A percentile compares a stretch with the other conserved stretches of the same genome.
Conservation (phyloP, 2,113 vertebrate species). For the Trachemys scripta region DNA sequence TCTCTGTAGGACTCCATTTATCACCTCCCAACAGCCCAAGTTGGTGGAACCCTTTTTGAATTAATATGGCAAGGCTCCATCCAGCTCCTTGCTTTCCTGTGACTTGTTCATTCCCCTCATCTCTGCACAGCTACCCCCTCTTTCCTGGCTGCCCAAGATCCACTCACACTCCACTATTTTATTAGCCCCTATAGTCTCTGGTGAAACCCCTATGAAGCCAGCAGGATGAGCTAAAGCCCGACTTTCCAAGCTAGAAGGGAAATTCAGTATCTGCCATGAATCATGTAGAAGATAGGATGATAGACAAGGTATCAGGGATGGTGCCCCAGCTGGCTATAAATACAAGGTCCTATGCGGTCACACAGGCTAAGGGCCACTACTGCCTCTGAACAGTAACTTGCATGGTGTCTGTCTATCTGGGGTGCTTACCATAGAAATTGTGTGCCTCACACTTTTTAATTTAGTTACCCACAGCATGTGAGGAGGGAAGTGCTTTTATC, state of each 20-base stretch:
- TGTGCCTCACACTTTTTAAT: neutral
- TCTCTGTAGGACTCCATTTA: neutral
- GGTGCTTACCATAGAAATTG: neutral
- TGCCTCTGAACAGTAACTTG: neutral
- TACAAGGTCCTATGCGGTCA: neutral
- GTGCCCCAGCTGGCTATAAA: neutral
- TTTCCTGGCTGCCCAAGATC: neutral
- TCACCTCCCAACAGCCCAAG: neutral
- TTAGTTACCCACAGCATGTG: neutral
- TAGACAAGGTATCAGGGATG: neutral
- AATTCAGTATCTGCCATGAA: neutral
- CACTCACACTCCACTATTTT: neutral
- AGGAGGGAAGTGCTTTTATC: constrained; percentile 1
- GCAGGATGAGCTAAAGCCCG: neutral
- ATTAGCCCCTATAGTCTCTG: neutral
- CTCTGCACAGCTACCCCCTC: neutral
- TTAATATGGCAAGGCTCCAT: neutral
- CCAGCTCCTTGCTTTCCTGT: neutral
- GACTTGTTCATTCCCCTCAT: neutral
- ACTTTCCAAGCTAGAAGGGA: neutral
- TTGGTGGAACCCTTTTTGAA: neutral
- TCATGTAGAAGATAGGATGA: neutral
- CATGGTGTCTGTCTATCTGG: neutral
- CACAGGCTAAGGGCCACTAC: neutral
- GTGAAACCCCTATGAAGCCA: neutral